phyloP scores from a whole-genome alignment of 2,797 vertebrate species.

The Coracias cyanogaster region DNA sequence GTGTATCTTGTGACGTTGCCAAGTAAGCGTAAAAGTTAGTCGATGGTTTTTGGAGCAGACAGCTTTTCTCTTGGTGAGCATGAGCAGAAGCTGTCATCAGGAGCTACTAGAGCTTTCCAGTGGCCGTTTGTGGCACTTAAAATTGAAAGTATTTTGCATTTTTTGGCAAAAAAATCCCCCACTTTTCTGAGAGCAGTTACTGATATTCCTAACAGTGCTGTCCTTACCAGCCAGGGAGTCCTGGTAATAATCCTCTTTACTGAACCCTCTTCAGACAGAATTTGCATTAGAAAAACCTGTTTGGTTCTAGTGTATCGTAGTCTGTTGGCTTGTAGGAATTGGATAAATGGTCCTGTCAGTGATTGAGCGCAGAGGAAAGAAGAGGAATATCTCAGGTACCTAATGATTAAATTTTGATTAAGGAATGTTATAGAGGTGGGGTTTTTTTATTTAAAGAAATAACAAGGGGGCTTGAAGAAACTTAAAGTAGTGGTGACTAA shows the following conservation, averaged over 20 bases:
- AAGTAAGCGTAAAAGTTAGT: not conserved
- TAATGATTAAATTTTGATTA: not conserved
- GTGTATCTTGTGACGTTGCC: not conserved
- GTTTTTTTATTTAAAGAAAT: not conserved
- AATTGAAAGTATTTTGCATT: not conserved
- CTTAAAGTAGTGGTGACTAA: not conserved
- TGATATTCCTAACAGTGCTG: accelerated
- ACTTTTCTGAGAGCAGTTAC: not conserved
- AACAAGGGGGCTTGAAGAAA: not conserved
- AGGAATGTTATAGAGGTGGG: not conserved
- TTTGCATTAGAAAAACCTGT: not conserved
- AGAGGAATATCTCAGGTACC: not conserved
- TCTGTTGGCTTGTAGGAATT: not conserved
- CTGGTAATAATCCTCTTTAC: not conserved
- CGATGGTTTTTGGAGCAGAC: not conserved
- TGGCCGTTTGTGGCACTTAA: not conserved
- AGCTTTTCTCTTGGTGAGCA: not conserved
- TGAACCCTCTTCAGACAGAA: not conserved
- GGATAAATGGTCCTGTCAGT: not conserved
- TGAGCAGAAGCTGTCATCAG: not conserved
- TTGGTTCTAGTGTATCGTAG: not conserved
- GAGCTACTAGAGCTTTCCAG: not conserved
- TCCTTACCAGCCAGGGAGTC: not conserved
- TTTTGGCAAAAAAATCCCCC: not conserved
- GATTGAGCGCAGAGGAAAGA: accelerated